These are phyloP conservation scores for Drosophila bifasciata DNA, from an alignment of 1,140 invertebrate genomes.

Conservation along the genomic window DNA sequence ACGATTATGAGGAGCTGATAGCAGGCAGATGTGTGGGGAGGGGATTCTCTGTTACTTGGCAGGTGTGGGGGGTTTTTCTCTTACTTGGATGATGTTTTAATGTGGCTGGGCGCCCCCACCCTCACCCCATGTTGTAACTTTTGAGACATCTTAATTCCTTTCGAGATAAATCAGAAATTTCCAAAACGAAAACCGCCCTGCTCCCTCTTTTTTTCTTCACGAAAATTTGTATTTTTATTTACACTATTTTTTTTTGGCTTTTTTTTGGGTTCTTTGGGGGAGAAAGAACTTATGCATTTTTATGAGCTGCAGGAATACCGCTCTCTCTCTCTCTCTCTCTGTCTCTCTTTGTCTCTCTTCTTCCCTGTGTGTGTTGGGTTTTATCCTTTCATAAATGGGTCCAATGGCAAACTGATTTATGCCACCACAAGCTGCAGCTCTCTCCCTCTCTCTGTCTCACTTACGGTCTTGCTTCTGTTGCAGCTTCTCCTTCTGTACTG, in stretches of 20 bases:
- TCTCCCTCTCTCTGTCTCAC: slow-evolving; percentile 32
- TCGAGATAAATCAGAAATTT: slow-evolving; percentile 74
- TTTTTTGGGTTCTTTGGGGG: slow-evolving; percentile 6
- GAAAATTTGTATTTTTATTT: slow-evolving; percentile 75
- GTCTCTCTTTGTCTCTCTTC: not conserved
- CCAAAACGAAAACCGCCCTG: slow-evolving; percentile 9
- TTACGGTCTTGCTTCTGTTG: slow-evolving; percentile 22
- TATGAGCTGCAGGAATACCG: slow-evolving; percentile 44
- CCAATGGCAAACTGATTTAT: slow-evolving; percentile 76
- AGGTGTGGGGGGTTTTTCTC: too few species aligned
- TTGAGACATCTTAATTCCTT: slow-evolving; percentile 81
- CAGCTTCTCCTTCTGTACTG: slow-evolving; percentile 37
- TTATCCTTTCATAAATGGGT: slow-evolving; percentile 80
- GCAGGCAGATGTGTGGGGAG: slow-evolving; percentile 19
- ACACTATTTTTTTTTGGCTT: slow-evolving; percentile 41
- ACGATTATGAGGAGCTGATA: slow-evolving; percentile 69
- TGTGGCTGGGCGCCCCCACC: slow-evolving; percentile 25
- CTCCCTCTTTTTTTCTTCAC: slow-evolving; percentile 8
- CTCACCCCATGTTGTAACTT: slow-evolving; percentile 70
- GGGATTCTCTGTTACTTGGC: too few species aligned
- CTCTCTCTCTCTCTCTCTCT: not conserved
- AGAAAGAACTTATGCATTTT: slow-evolving; percentile 66
- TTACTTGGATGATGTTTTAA: slow-evolving; percentile 54
- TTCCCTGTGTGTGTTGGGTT: slow-evolving; percentile 41
- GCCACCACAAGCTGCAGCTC: slow-evolving; percentile 71